Evolutionary conservation across 2,888 invertebrate genomes (phyloP).

Genomic region (Noctua janthe): DNA sequence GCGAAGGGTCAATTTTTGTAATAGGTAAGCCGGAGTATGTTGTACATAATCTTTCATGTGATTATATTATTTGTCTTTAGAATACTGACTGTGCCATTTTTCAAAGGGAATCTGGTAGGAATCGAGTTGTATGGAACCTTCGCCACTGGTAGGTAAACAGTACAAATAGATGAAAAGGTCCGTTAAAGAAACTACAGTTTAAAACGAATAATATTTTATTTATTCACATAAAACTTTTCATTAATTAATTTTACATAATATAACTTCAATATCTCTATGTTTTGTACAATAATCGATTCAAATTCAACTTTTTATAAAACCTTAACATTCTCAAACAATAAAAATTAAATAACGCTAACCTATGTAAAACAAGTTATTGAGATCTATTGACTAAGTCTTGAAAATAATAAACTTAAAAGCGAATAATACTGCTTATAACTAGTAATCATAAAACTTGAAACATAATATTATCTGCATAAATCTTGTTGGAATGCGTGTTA

Average conservation of each 20-base stretch:
- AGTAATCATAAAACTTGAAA: neutral
- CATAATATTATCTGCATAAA: neutral
- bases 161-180: neutral
- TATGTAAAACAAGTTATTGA: neutral
- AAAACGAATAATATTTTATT: slow-evolving; percentile 65
- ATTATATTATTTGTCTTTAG: too few species aligned
- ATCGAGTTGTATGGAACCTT: too few species aligned
- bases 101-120: too few species aligned
- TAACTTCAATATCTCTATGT: slow-evolving; percentile 54
- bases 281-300: slow-evolving; percentile 50
- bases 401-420: neutral
- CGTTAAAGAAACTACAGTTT: slow-evolving; percentile 25
- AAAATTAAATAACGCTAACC: neutral
- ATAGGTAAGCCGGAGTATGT: too few species aligned
- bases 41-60: too few species aligned
- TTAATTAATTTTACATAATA: slow-evolving; percentile 35
- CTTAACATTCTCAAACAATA: slow-evolving; percentile 43
- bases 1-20: too few species aligned
- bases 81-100: too few species aligned
- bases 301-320: slow-evolving; percentile 11
- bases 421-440: neutral
- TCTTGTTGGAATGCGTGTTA: neutral
- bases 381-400: neutral
- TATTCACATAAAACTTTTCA: slow-evolving; percentile 58
- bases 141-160: neutral